A percentile compares a stretch with the other conserved stretches of the same genome.
Evolutionary conservation across 53 echinoderm and acorn worm genomes (phyloP).

Genomic region (Mesocentrotus franciscanus): DNA sequence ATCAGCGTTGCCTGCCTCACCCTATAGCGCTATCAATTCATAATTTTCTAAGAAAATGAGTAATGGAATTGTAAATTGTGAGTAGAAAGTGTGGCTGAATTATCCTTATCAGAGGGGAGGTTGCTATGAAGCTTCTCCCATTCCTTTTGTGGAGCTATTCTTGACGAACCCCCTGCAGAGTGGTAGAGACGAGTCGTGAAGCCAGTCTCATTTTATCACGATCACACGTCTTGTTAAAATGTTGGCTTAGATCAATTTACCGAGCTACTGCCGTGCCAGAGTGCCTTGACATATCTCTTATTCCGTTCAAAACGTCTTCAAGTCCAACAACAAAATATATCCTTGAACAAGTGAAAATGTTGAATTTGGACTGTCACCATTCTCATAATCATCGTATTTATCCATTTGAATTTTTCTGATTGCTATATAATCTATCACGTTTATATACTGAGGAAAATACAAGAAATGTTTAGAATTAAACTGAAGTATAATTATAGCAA

Average conservation of each 20-base stretch:
- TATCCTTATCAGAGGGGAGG: not conserved
- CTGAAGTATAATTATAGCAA: too few species aligned
- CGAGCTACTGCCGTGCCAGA: constrained; percentile 61
- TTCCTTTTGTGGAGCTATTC: constrained; percentile 21
- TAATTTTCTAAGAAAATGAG: not conserved
- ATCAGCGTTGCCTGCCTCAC: not conserved
- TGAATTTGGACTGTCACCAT: not conserved
- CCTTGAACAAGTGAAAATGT: not conserved
- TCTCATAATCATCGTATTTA: not conserved
- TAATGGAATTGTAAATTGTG: not conserved
- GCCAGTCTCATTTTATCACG: constrained; percentile 45
- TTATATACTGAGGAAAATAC: too few species aligned
- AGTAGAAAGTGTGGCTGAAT: constrained; percentile 3
- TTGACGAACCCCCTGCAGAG: constrained; percentile 36
- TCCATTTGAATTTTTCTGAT: not conserved
- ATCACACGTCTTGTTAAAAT: constrained; percentile 45
- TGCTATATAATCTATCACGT: too few species aligned
- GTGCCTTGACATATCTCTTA: constrained; percentile 49
- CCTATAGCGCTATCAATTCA: not conserved
- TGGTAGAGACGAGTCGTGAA: not conserved
- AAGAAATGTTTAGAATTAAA: too few species aligned
- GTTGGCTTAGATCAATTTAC: constrained; percentile 58
- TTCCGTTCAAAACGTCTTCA: not conserved
- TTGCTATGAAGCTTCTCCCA: not conserved
- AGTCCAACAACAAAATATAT: not conserved